Percentiles rank a stretch among this genome's conserved stretches.
Conservation (phyloP, 2,888 invertebrate genomes). For the Lepetodrilus schrolli region DNA sequence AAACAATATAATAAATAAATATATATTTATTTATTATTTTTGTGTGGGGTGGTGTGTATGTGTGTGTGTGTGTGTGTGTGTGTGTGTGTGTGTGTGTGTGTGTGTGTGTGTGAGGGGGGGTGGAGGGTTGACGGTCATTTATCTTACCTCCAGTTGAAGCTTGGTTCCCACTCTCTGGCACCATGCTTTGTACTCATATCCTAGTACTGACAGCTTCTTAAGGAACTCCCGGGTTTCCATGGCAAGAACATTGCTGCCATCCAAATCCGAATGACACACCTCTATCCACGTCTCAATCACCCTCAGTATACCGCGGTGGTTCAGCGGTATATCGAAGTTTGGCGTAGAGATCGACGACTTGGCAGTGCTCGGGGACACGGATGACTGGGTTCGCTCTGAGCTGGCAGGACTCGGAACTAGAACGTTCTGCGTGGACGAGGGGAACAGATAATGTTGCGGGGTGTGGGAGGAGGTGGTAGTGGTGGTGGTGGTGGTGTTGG, state of each 20-base stretch:
- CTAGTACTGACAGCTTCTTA: slow-evolving; percentile 77
- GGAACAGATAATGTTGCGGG: slow-evolving; percentile 37
- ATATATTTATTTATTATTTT: neutral
- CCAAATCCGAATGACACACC: slow-evolving; percentile 70
- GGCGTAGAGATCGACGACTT: slow-evolving; percentile 43
- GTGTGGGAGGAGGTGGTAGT: neutral
- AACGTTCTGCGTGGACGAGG: slow-evolving; percentile 32
- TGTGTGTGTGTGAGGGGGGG: too few species aligned
- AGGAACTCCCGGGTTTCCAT: slow-evolving; percentile 79
- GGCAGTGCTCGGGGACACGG: slow-evolving; percentile 41
- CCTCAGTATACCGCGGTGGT: slow-evolving; percentile 70
- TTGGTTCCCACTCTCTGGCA: slow-evolving; percentile 67
- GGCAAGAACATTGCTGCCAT: slow-evolving; percentile 72
- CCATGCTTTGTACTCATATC: slow-evolving; percentile 78
- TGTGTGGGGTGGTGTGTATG: too few species aligned
- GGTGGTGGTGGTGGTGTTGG: too few species aligned
- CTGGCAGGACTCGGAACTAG: slow-evolving; percentile 41
- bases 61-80: neutral
- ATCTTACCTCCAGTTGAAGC: slow-evolving; percentile 70
- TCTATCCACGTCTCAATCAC: slow-evolving; percentile 73
- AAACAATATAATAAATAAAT: neutral
- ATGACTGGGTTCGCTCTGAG: slow-evolving; percentile 27
- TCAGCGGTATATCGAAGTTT: slow-evolving; percentile 65
- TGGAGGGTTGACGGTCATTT: too few species aligned
- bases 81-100: neutral